Conservation (phyloP, 1,140 invertebrate genomes). For the Drosophila truncata region DNA sequence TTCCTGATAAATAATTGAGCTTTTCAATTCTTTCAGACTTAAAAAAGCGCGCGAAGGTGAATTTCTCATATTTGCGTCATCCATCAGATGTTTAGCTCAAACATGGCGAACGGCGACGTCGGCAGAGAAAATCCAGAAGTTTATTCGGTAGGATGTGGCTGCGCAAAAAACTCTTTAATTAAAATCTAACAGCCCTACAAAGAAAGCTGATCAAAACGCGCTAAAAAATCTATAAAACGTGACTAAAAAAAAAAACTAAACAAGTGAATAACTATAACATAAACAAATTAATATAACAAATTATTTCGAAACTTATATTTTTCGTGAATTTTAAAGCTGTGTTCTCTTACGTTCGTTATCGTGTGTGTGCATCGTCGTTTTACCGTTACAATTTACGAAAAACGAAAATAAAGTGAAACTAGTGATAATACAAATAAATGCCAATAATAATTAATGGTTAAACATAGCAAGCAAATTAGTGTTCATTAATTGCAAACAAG, state of each 20-base stretch:
- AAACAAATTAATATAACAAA: background rate
- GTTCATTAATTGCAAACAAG: conserved; percentile 47
- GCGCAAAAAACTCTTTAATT: conserved; percentile 6
- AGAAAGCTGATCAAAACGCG: conserved; percentile 5
- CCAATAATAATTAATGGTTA: conserved; percentile 36
- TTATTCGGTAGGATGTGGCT: conserved; percentile 15
- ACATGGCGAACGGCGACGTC: background rate
- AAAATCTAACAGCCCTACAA: background rate
- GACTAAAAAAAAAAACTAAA: background rate
- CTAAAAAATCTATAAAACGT: conserved; percentile 22
- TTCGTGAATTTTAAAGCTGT: conserved; percentile 12
- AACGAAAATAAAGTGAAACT: conserved; percentile 27
- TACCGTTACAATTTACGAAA: conserved; percentile 65
- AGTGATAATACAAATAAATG: conserved; percentile 17
- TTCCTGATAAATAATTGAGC: background rate
- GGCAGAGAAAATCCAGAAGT: conserved; percentile 7
- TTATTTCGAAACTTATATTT: background rate
- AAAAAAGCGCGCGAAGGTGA: background rate
- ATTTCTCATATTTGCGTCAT: background rate
- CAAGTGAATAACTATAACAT: conserved; percentile 11
- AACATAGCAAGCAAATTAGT: conserved; percentile 32
- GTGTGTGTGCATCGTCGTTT: conserved; percentile 48
- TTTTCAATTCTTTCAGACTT: background rate
- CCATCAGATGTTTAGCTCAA: conserved; percentile 4
- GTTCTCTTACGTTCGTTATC: conserved; percentile 9